These are phyloP conservation scores for Steinernema scapterisci DNA, from an alignment of 2,888 invertebrate genomes.

Conservation along the genomic window DNA sequence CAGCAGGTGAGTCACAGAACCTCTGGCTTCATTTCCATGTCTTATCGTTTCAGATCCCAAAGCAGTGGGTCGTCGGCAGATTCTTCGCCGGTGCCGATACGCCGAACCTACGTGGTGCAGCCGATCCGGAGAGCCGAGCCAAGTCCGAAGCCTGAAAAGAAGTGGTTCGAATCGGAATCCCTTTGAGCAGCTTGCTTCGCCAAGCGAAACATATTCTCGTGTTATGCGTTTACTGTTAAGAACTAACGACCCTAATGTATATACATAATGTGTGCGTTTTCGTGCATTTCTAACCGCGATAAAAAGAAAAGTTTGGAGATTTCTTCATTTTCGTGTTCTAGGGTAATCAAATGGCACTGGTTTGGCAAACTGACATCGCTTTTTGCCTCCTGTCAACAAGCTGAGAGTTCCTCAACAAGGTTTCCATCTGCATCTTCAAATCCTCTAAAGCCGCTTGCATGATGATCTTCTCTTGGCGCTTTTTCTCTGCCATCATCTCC, in stretches of 20 bases:
- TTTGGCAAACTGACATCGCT: no score
- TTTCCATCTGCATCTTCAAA: no score
- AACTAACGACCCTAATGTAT: not conserved
- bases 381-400: no score
- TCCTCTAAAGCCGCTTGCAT: no score
- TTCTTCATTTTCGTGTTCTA: no score
- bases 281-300: no score
- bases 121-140: not conserved
- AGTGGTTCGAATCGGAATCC: slow-evolving; percentile 21
- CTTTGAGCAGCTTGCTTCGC: not conserved
- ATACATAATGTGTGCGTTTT: not conserved
- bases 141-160: slow-evolving; percentile 14
- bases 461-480: no score
- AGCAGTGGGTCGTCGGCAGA: slow-evolving; percentile 15
- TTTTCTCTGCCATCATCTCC: no score
- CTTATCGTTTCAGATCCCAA: not conserved
- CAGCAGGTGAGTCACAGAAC: not conserved
- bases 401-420: no score
- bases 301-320: no score
- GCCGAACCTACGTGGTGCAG: slow-evolving; percentile 22
- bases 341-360: no score
- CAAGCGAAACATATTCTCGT: not conserved
- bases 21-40: not conserved
- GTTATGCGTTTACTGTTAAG: not conserved
- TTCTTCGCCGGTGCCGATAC: not conserved